Evolutionary conservation across 2,113 vertebrate genomes (phyloP), one percentile per base, ranked within the genome.

Genomic region (Solea solea): DNA sequence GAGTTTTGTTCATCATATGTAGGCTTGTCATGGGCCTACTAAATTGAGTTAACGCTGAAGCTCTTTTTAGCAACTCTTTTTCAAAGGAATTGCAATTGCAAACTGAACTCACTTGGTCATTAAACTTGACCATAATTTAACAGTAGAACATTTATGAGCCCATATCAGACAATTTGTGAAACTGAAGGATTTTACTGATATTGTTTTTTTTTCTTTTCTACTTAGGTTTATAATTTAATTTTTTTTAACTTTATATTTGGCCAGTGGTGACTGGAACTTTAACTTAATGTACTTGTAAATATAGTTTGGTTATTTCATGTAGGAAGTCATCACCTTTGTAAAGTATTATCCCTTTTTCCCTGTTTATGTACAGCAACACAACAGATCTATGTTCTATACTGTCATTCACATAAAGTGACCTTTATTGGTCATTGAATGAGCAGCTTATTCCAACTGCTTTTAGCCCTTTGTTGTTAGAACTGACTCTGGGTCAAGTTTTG

Each of bases 401-500:
- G 3, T 69, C 39, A 58, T 44, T 50, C 68, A 72, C 34, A 76
- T 51, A 57, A 60, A 21, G 46, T 70, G 46, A 66, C 63, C 64
- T 42, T 61, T 2, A 69, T 11, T 51, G 53, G 68, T 66, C 63
- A 28, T 8, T 45, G 40, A 59, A 54, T 59, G 60, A 81, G 73
- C 60, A 49, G 49, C 51, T 70, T 78, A 39, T 44, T 51, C 27
- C 21, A 71, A 63, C 44, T 83, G 61, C 71, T 76, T 28, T 46
- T 58, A 66, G 64, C 64, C 78, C 45, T 28, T 54, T 73, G 14
- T 63, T 74, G 70, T 76, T 83, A 62, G 16, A 77, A 66, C 76
- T 78, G 73, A 83, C 65, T 82, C 70, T 74, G 45, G 3, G 45
- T 80, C 72, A 76, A 64, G 78, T 86, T 89, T 84, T 69, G 58